A percentile compares a stretch with the other conserved stretches of the same genome.
phyloP scores from a whole-genome alignment of 2,113 vertebrate species.

The Girardinichthys multiradiatus region DNA sequence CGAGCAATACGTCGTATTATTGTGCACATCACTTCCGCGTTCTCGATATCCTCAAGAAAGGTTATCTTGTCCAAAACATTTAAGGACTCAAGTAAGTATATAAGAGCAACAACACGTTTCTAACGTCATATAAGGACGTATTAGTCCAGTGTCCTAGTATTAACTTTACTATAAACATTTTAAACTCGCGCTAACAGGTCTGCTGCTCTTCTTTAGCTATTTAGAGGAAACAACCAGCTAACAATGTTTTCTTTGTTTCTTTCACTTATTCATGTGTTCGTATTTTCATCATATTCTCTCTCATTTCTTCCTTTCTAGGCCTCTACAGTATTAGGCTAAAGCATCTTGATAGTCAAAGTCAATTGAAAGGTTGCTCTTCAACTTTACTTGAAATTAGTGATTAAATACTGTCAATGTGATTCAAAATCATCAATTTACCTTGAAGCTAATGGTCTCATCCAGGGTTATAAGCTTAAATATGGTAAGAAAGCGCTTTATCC shows the following conservation, averaged over 20 bases:
- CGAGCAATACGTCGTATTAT: constrained; percentile 2
- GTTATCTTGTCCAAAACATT: background rate
- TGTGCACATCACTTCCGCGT: constrained; percentile 34
- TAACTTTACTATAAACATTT: background rate
- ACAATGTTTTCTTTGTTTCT: background rate
- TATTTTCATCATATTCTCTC: background rate
- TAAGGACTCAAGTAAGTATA: constrained; percentile 42
- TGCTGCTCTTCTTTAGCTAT: constrained; percentile 6
- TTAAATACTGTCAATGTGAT: too few species aligned
- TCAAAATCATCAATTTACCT: background rate
- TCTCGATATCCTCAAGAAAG: background rate
- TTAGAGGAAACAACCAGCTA: background rate
- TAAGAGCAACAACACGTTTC: rapidly evolving
- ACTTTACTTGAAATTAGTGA: background rate
- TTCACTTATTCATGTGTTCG: background rate
- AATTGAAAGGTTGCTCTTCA: background rate
- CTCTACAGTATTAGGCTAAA: background rate
- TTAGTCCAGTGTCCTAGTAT: background rate
- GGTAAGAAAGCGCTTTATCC: background rate
- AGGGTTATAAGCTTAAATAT: background rate
- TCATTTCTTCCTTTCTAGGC: background rate
- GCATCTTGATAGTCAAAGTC: background rate
- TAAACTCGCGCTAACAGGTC: background rate
- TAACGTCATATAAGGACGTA: too few species aligned
- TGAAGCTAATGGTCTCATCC: background rate